A percentile compares a stretch with the other conserved stretches of the same genome.
Conservation (phyloP, 2,113 vertebrate genomes). For the Rattus rattus region DNA sequence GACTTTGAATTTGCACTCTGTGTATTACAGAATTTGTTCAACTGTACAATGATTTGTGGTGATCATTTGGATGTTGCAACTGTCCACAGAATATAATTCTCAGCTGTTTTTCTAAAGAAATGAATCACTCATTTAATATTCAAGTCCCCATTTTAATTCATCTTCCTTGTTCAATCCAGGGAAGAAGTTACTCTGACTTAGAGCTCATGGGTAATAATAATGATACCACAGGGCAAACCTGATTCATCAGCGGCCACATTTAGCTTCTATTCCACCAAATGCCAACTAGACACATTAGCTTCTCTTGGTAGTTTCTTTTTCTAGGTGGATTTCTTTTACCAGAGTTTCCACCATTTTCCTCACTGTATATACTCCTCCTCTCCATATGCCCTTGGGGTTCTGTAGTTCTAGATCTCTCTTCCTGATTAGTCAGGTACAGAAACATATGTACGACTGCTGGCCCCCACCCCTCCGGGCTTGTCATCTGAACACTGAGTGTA, state of each 20-base stretch:
- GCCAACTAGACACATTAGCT: background rate
- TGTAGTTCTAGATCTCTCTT: background rate
- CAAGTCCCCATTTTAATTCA: background rate
- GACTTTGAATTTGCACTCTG: background rate
- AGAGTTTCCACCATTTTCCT: background rate
- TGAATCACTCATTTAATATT: background rate
- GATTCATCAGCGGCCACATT: background rate
- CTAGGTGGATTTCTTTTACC: background rate
- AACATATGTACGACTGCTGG: conserved; percentile 14
- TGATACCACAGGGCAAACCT: background rate
- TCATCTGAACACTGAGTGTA: conserved; percentile 17
- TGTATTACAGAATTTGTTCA: background rate
- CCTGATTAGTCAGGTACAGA: background rate
- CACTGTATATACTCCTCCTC: background rate
- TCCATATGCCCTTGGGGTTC: background rate
- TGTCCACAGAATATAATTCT: conserved; percentile 27
- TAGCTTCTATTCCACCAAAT: background rate
- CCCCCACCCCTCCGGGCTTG: background rate
- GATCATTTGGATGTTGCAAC: background rate
- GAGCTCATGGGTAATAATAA: background rate
- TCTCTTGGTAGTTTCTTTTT: background rate
- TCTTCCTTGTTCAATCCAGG: background rate
- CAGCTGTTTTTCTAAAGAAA: background rate
- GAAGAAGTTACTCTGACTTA: background rate
- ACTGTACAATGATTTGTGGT: background rate